Base-by-base conservation (phyloP, 2,888 invertebrate genomes). In the Leucozona laternaria region DNA sequence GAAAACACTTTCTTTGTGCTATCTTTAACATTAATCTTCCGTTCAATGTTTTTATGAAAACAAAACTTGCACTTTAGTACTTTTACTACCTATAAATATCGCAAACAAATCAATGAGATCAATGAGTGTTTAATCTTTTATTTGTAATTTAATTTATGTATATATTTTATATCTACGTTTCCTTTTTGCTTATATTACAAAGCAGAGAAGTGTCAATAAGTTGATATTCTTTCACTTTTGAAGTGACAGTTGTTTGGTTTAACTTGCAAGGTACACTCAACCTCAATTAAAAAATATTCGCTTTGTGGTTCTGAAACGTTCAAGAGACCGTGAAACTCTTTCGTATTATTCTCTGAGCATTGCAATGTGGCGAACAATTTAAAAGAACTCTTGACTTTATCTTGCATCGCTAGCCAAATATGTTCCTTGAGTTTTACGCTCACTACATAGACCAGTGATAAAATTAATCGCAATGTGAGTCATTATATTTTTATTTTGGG, bases 281-380 rank as follows among this genome's bases (percentile, higher is more conserved):
- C 68, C 62, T 83, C 83, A 83, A 83, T 83, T 83, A 83, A 83
- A 79, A 83, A 82, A 82, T 78, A 57, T 83, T 83, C 72, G 83
- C 78, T 78, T 83, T 73, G 78, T 78, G 57, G 68, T 78, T 83
- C 20, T 60, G 60, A 83, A 78, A 55, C 45, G 66, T 70, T 83
- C 78, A 83, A 78, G 83, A 68, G 83, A 79, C 72, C 83, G 78
- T 83, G 60, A 83, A 79, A 73, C 78, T 68, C 78, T 73, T 66
- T 20, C 55, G 77, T 62, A 70, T 82, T 82, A 77, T 82, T 66
- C 40, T 73, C 50, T 28, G 57, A 72, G 58, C 66, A 71, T 77
- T 76, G 81, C 81, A 77, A 82, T 82, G 71, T 82, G 78, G 73
- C 68, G 34, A 83, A 83, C 68, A 78, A 78, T 73, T 83, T 78